Percentiles rank a stretch among this genome's conserved stretches.
Conservation (phyloP, 2,797 vertebrate genomes). For the Rhyacichthys aspro region DNA sequence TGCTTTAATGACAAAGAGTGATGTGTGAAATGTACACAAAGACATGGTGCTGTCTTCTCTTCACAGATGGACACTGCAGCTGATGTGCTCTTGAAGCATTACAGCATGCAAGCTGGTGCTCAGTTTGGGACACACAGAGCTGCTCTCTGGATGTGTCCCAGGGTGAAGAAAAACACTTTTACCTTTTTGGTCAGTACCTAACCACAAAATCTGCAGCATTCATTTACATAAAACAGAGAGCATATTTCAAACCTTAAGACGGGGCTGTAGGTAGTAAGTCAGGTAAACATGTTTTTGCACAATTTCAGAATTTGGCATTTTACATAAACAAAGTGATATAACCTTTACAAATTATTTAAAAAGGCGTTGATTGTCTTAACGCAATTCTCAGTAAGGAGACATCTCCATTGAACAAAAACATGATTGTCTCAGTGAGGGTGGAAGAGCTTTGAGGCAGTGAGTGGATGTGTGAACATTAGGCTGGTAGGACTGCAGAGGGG, state of each 20-base stretch:
- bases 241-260: neutral
- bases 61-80: constrained; percentile 39
- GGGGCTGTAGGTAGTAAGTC: constrained; percentile 3
- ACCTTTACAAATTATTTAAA: constrained; percentile 55
- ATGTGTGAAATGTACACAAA: constrained; percentile 62
- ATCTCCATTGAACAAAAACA: constrained; percentile 40
- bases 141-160: constrained; percentile 43
- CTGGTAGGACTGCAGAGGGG: constrained; percentile 30
- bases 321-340: constrained; percentile 52
- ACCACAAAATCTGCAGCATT: constrained; percentile 19
- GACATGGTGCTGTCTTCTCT: constrained; percentile 38
- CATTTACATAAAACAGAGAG: constrained; percentile 3
- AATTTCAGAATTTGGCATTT: constrained; percentile 52
- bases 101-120: constrained; percentile 31
- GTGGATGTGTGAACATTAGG: constrained; percentile 3
- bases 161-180: constrained; percentile 11
- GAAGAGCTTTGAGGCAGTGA: constrained; percentile 28
- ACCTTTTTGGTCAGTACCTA: constrained; percentile 28
- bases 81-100: constrained; percentile 32
- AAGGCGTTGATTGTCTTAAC: constrained; percentile 78
- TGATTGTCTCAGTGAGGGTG: constrained; percentile 24
- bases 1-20: constrained; percentile 54
- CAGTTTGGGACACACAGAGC: constrained; percentile 33
- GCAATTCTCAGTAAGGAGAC: constrained; percentile 71
- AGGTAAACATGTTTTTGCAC: constrained; percentile 16